Evolutionary conservation across 1,140 invertebrate species (phyloP).

Genomic region (Sesamia nonagrioides): DNA sequence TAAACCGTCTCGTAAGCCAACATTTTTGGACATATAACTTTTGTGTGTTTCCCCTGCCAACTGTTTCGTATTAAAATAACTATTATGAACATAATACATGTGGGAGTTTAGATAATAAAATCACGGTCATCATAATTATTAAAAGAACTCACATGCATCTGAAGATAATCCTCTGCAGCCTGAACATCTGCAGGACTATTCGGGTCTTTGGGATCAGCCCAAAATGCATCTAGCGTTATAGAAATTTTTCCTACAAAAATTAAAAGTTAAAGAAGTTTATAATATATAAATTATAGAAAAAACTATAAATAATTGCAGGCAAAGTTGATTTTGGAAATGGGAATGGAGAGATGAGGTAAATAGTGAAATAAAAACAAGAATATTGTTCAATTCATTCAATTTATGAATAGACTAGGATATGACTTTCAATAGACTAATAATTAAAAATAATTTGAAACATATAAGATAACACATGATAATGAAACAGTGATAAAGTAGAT

Average conservation of each 20-base stretch:
- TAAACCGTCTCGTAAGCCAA: neutral
- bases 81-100: no score
- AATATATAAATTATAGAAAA: no score
- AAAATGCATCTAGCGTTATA: conserved; percentile 88
- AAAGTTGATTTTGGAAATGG: no score
- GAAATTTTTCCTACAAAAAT: conserved; percentile 87
- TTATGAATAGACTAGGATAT: conserved; percentile 1
- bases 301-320: no score
- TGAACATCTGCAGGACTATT: conserved; percentile 82
- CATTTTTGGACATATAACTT: no score
- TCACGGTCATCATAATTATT: neutral
- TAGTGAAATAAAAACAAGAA: conserved; percentile 24
- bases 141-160: conserved; percentile 83
- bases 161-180: conserved; percentile 87
- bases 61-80: no score
- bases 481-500: neutral
- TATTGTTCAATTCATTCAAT: conserved; percentile 4
- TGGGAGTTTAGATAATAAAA: no score
- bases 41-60: no score
- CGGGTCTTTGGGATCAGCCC: conserved; percentile 87
- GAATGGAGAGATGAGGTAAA: no score
- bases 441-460: neutral
- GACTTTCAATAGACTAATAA: neutral
- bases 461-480: neutral
- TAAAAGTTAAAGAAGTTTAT: no score